Evolutionary conservation across 64 coral and sea anemone species (phyloP).

Genomic region (Cladopsammia gracilis): DNA sequence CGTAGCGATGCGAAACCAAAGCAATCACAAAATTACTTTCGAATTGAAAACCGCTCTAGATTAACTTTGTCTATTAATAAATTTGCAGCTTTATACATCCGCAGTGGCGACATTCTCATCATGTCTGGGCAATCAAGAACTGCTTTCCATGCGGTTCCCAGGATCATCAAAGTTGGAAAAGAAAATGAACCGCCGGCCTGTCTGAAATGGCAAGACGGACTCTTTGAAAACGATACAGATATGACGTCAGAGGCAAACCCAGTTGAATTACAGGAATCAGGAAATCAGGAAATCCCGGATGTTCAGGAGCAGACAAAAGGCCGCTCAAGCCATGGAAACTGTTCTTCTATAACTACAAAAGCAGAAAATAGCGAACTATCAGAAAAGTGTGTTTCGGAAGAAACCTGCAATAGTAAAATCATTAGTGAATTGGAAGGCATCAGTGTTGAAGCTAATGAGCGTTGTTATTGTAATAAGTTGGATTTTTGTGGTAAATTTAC

Average conservation of each 20-base stretch:
- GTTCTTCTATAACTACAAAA: background rate
- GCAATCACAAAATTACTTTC: no score
- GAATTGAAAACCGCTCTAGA: no score
- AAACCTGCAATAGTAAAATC: background rate
- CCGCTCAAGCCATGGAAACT: background rate
- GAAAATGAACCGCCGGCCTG: conserved; percentile 78
- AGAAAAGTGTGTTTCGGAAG: background rate
- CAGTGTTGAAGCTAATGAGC: background rate
- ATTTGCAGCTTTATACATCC: conserved; percentile 88
- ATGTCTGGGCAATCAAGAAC: conserved; percentile 94
- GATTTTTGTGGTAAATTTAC: background rate
- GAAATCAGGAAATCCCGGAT: conserved; percentile 6
- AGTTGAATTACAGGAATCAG: background rate
- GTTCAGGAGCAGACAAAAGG: background rate
- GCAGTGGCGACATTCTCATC: conserved; percentile 93
- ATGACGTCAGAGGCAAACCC: background rate
- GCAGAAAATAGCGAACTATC: background rate
- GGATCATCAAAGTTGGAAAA: conserved; percentile 84
- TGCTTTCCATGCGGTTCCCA: conserved; percentile 95
- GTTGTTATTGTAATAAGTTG: conserved; percentile 2
- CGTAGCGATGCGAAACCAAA: no score
- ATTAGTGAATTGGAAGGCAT: background rate
- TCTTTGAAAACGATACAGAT: conserved; percentile 10
- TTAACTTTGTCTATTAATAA: background rate
- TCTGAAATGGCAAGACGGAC: conserved; percentile 69